Evolutionary conservation across 2,888 invertebrate species (phyloP).

Genomic region (Nebria brevicollis): DNA sequence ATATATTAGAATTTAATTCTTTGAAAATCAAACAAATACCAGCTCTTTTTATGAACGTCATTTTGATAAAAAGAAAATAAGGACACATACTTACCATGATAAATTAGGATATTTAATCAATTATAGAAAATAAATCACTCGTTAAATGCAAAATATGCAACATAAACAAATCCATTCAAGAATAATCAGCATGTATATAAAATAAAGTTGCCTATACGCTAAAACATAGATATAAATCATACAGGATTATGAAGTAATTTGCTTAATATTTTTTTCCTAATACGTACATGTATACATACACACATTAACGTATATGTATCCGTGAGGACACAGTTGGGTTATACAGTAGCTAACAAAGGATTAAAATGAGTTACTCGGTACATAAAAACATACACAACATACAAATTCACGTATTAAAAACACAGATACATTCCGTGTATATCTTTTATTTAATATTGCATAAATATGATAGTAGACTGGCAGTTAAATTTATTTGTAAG

Average conservation of each 20-base stretch:
- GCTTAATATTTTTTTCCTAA: conserved; percentile 38
- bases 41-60: too few relatives aligned
- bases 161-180: too few relatives aligned
- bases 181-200: too few relatives aligned
- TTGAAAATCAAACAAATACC: too few relatives aligned
- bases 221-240: conserved; percentile 39
- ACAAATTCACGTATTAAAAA: neutral
- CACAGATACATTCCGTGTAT: neutral
- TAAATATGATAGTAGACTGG: neutral
- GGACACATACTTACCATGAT: too few relatives aligned
- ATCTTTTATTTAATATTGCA: neutral
- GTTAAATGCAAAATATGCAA: too few relatives aligned
- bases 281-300: conserved; percentile 6
- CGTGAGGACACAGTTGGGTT: conserved; percentile 32
- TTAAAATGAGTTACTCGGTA: conserved; percentile 42
- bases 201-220: neutral
- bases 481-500: neutral
- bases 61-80: too few relatives aligned
- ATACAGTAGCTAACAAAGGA: conserved; percentile 31
- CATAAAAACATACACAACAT: conserved; percentile 5
- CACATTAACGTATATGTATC: conserved; percentile 33
- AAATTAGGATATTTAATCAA: too few relatives aligned
- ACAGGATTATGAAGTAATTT: conserved; percentile 44
- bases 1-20: too few relatives aligned
- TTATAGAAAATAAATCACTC: too few relatives aligned